Base-by-base conservation (phyloP, 2,888 invertebrate genomes). In the Rhingia campestris region DNA sequence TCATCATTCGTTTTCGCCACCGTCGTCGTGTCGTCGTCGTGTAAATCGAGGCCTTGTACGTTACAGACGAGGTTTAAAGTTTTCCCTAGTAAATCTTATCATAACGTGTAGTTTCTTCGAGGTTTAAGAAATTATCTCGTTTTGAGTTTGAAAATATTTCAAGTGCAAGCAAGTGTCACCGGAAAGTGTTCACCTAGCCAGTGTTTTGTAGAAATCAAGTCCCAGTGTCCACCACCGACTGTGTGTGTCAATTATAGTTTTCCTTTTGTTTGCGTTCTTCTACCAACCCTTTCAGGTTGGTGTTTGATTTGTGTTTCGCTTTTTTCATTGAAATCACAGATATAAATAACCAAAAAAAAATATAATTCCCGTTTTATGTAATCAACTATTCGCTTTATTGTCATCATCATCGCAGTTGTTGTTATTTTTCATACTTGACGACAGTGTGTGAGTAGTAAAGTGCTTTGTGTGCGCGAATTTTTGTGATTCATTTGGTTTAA, bases 331-430 rank as follows among this genome's bases (percentile, higher is more conserved):
- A 51, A 82, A 79, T 75, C 79, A 45, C 58, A 59, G 69, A 70
- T 84, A 79, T 56, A 75, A 84, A 84, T 84, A 84, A 80, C 74
- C 74, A 59, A 80, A 80, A 74, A n/a, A 22, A 22, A 22, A 22
- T 22, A 22, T 22, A 84, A 70, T 80, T 70, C 64, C 54, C 64
- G 80, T 70, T 84, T 84, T 84, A 84, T 84, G 80, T 84, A 84
- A 84, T 84, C 84, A 51, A 49, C 14, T 66, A 14, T 39, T 58
- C 30, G 22, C 22, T 64, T 56, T 45, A 51, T 73, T 64, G 72
- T 53, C 63, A 33, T 82, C 61, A 45, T 58, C 43, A 43, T 33
- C n/a, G 14, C 43, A 4, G 63, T 75, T 43, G 61, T 72, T 66
- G 51, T 49, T 39, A 54, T 45, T 64, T 14, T 45, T 63, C 45